phyloP scores from a whole-genome alignment of 1,140 invertebrate species.

The Limonius californicus region DNA sequence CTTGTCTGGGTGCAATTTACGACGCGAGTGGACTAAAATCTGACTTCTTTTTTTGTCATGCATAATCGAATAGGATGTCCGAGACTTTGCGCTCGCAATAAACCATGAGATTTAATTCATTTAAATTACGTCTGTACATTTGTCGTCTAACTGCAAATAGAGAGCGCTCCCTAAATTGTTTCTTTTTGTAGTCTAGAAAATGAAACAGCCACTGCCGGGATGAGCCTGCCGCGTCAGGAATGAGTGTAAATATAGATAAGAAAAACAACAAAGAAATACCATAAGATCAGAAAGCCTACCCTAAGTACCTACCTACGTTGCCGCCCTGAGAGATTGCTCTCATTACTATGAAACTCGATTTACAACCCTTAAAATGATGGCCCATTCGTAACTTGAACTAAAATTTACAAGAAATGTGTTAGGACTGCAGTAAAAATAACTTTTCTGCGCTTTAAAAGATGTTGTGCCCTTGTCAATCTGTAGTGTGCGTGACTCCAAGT shows the following conservation, averaged over 20 bases:
- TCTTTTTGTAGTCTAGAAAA: constrained; percentile 24
- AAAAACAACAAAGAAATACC: neutral
- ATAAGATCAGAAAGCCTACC: too few relatives aligned
- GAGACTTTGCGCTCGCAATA: neutral
- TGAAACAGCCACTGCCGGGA: constrained; percentile 16
- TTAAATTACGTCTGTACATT: constrained; percentile 18
- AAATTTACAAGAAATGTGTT: too few relatives aligned
- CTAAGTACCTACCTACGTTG: too few relatives aligned
- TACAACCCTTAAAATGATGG: too few relatives aligned
- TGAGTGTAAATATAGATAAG: constrained; percentile 24
- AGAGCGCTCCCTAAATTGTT: constrained; percentile 22
- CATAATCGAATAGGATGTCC: neutral
- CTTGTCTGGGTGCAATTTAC: neutral
- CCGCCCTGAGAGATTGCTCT: too few relatives aligned
- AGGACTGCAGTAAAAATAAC: too few relatives aligned
- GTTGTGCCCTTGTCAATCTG: too few relatives aligned
- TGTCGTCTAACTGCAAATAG: constrained; percentile 20
- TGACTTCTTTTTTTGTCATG: neutral
- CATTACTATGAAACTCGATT: too few relatives aligned
- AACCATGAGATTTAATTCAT: constrained; percentile 20
- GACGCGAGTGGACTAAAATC: neutral
- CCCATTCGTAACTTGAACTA: too few relatives aligned
- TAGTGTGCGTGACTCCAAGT: too few relatives aligned
- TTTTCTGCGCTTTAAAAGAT: too few relatives aligned
- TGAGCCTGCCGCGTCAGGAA: constrained; percentile 14